These are phyloP conservation scores for Mallotus villosus DNA, from an alignment of 2,797 vertebrate genomes.

Conservation along the genomic window DNA sequence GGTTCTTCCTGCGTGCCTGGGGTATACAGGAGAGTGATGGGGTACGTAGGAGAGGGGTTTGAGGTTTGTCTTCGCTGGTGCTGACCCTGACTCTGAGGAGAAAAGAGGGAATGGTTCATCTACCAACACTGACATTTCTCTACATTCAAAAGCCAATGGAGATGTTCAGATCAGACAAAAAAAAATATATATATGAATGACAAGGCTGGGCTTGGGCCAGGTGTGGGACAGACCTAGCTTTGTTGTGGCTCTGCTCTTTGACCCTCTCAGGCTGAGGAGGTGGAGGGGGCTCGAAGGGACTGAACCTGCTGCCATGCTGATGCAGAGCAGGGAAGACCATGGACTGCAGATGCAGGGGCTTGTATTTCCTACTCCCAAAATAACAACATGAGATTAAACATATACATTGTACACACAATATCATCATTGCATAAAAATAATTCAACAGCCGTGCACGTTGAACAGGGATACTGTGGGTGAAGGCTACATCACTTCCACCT, in stretches of 20 bases:
- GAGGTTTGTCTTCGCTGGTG: constrained; percentile 49
- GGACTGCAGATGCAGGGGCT: constrained; percentile 81
- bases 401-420: background rate
- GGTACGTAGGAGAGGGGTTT: constrained; percentile 34
- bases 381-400: constrained; percentile 9
- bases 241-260: constrained; percentile 39
- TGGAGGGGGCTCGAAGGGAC: constrained; percentile 79
- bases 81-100: constrained; percentile 44
- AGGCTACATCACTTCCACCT: no score
- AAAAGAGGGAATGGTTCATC: background rate
- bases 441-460: no score
- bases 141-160: background rate
- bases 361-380: constrained; percentile 78
- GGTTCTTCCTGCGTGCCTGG: constrained; percentile 61
- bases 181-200: no score
- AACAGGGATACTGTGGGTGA: no score
- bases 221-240: constrained; percentile 65
- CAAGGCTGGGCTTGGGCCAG: no score
- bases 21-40: constrained; percentile 47
- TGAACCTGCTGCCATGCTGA: constrained; percentile 72
- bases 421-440: background rate
- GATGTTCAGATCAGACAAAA: background rate
- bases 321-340: constrained; percentile 79
- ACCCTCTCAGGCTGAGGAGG: constrained; percentile 48
- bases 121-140: no score